These are phyloP conservation scores for Myzus persicae DNA, from an alignment of 1,140 invertebrate genomes.

Conservation along the genomic window DNA sequence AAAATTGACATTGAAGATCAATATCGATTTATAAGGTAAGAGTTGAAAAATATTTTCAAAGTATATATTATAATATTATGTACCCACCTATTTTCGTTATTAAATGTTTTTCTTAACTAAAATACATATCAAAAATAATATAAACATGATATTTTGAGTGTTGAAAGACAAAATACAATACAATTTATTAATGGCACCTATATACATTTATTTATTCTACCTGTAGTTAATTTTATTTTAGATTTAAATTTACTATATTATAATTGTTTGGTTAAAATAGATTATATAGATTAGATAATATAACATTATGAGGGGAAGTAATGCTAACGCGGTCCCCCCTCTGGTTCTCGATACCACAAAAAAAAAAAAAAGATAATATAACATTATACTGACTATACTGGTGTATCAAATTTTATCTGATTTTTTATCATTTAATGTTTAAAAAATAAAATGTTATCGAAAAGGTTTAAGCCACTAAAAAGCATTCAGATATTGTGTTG, in stretches of 20 bases:
- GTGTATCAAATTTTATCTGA: background rate
- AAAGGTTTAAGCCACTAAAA: background rate
- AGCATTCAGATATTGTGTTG: background rate
- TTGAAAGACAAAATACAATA: too few species aligned
- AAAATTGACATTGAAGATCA: background rate
- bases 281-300: background rate
- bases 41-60: background rate
- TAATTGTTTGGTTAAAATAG: background rate
- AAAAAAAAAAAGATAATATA: too few species aligned
- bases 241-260: background rate
- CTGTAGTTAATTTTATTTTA: background rate
- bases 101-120: background rate
- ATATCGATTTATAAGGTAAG: background rate
- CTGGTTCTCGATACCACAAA: too few species aligned
- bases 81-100: background rate
- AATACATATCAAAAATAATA: too few species aligned
- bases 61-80: too few species aligned
- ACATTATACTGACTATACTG: too few species aligned
- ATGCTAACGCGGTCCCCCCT: too few species aligned
- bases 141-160: too few species aligned
- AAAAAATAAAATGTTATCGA: background rate
- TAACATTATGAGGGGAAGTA: too few species aligned
- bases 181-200: background rate
- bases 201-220: background rate
- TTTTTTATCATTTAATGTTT: background rate